phyloP scores from a whole-genome alignment of 2,888 invertebrate species.

The Syrphus vitripennis region DNA sequence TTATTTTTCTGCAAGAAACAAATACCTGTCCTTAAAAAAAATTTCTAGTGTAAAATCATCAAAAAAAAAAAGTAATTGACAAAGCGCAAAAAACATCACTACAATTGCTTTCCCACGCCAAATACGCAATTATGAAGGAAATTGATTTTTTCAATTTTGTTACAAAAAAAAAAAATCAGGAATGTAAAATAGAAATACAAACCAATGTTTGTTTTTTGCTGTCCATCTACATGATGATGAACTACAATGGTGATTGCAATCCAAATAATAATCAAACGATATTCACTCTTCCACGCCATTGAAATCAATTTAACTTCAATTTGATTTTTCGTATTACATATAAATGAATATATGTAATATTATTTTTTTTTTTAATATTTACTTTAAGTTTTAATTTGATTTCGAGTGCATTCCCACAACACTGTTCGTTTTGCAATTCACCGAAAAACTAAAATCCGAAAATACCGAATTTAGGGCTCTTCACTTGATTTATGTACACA shows the following conservation, averaged over 20 bases:
- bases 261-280: background rate
- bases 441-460: slow-evolving; percentile 44
- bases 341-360: background rate
- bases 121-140: background rate
- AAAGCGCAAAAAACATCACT: background rate
- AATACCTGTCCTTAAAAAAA: background rate
- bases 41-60: no score
- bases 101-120: background rate
- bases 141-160: background rate
- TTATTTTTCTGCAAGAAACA: background rate
- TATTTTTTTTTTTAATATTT: background rate
- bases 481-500: background rate
- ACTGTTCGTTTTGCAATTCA: slow-evolving; percentile 38
- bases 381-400: background rate
- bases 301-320: background rate
- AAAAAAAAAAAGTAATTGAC: background rate
- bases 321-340: background rate
- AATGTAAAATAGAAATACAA: slow-evolving; percentile 8
- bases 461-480: slow-evolving; percentile 33
- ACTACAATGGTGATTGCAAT: background rate
- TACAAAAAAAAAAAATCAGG: background rate
- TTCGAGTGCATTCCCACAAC: slow-evolving; percentile 15
- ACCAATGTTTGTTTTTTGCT: slow-evolving; percentile 58
- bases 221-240: slow-evolving; percentile 26
- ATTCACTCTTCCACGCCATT: slow-evolving; percentile 18